Evolutionary conservation across 2,888 invertebrate genomes (phyloP).

Genomic region (Tetragonula carbonaria): DNA sequence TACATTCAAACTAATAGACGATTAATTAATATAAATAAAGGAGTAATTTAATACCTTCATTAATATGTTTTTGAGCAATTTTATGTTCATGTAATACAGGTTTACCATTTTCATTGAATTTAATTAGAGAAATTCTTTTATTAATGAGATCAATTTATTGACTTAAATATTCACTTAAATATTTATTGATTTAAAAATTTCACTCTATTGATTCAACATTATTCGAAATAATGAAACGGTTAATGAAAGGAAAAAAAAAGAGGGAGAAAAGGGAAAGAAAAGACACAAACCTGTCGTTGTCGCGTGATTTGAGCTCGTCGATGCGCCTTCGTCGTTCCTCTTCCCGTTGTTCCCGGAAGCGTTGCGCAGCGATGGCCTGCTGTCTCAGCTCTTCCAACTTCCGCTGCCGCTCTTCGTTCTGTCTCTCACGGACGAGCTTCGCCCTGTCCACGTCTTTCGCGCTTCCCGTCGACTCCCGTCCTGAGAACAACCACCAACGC

Average conservation of each 20-base stretch:
- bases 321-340: slow-evolving; percentile 92
- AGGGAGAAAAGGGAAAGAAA: background rate
- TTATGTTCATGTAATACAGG: no score
- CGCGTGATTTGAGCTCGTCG: slow-evolving; percentile 92
- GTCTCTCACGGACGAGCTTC: slow-evolving; percentile 91
- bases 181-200: no score
- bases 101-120: no score
- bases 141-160: no score
- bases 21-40: no score
- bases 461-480: slow-evolving; percentile 80
- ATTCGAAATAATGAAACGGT: no score
- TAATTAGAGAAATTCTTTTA: no score
- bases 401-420: slow-evolving; percentile 94
- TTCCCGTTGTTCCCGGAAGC: slow-evolving; percentile 95
- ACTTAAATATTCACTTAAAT: no score
- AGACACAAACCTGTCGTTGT: slow-evolving; percentile 87
- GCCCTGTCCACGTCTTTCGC: slow-evolving; percentile 82
- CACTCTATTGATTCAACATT: no score
- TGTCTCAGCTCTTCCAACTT: slow-evolving; percentile 95
- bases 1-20: no score
- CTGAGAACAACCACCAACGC: slow-evolving; percentile 72
- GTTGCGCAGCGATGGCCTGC: slow-evolving; percentile 95
- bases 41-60: no score
- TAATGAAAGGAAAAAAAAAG: background rate
- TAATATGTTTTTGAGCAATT: no score